Evolutionary conservation across 2,113 vertebrate genomes (phyloP).

Genomic region (Rafetus swinhoei): DNA sequence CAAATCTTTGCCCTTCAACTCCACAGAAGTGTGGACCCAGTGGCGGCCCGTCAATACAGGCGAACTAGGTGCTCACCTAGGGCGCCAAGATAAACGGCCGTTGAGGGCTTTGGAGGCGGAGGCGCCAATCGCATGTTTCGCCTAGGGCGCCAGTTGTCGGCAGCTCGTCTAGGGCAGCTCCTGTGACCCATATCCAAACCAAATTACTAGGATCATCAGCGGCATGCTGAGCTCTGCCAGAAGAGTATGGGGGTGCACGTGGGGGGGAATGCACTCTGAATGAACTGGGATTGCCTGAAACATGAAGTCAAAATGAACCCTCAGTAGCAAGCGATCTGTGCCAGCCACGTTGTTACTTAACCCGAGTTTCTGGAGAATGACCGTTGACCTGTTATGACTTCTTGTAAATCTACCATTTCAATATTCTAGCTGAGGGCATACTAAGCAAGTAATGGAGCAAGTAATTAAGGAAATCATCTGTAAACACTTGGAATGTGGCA

Average conservation of each 20-base stretch:
- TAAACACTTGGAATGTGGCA: no score
- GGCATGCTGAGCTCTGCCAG: accelerated
- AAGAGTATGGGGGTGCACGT: background rate
- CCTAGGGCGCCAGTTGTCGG: no score
- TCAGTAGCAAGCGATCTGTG: background rate
- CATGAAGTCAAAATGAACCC: background rate
- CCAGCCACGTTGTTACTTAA: background rate
- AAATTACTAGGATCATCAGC: accelerated
- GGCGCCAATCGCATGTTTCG: no score
- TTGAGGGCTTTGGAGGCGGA: no score
- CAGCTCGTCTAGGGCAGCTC: no score
- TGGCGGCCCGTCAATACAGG: no score
- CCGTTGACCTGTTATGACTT: background rate
- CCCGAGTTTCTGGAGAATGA: background rate
- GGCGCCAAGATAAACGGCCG: no score
- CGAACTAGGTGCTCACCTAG: no score
- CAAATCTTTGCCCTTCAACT: background rate
- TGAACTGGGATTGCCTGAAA: background rate
- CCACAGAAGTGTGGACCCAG: background rate
- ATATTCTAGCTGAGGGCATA: background rate
- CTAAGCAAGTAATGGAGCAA: no score
- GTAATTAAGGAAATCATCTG: no score
- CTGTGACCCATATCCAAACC: background rate
- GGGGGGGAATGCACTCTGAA: background rate
- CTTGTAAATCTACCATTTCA: background rate